These are phyloP conservation scores for Marasmarcha lunaedactyla DNA, from an alignment of 2,888 invertebrate species.

Conservation along the genomic window DNA sequence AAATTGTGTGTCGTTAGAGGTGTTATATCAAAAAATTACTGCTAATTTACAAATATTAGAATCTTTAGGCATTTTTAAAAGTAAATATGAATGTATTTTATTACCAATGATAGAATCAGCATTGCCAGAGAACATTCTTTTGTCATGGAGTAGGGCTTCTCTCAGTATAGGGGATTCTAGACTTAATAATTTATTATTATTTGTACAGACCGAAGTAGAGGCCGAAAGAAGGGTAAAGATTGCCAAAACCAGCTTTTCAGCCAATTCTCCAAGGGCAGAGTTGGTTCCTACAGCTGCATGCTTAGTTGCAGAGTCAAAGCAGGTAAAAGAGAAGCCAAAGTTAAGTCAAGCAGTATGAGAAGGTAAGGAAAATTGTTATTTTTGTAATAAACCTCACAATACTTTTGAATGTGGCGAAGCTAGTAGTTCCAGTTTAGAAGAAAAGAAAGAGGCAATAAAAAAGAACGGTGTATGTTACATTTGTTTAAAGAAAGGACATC, in stretches of 20 bases:
- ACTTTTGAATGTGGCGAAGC: slow-evolving; percentile 5
- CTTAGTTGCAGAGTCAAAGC: background rate
- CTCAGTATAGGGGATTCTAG: background rate
- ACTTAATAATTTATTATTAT: slow-evolving; percentile 2
- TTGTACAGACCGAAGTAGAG: slow-evolving; percentile 9
- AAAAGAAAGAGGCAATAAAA: slow-evolving; percentile 1
- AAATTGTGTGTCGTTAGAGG: background rate
- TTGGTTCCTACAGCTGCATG: background rate
- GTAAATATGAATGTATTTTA: slow-evolving; percentile 9
- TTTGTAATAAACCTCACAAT: slow-evolving; percentile 1
- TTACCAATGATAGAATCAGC: slow-evolving; percentile 11
- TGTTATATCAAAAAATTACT: slow-evolving; percentile 6
- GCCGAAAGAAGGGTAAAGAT: slow-evolving; percentile 1
- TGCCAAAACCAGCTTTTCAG: no score
- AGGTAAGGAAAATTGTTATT: background rate
- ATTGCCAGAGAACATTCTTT: slow-evolving; percentile 5
- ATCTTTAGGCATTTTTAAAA: slow-evolving; percentile 6
- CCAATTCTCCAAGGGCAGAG: no score
- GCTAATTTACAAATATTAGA: slow-evolving; percentile 6
- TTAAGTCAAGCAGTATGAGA: background rate
- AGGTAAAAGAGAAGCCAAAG: slow-evolving; percentile 1
- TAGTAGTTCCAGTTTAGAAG: background rate
- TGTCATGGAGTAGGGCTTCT: slow-evolving; percentile 4
- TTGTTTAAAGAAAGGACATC: slow-evolving; percentile 5
- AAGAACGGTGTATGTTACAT: slow-evolving; percentile 4